Evolutionary conservation across 2,797 vertebrate genomes (phyloP).

Genomic region (Hipposideros larvatus): DNA sequence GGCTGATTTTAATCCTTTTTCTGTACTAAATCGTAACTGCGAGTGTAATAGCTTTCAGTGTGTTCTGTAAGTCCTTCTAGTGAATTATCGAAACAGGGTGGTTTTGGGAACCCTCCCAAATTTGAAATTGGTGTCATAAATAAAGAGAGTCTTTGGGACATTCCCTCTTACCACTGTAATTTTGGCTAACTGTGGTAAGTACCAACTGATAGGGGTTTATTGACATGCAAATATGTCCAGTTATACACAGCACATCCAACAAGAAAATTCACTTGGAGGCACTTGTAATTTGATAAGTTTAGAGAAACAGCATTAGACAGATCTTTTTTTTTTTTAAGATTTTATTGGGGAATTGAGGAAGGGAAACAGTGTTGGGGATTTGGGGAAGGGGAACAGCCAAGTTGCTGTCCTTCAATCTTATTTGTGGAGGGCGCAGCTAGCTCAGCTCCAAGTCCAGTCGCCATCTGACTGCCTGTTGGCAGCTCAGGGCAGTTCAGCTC

Average conservation of each 20-base stretch:
- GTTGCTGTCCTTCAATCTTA: too few relatives aligned
- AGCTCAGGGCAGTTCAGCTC: too few relatives aligned
- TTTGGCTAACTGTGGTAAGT: not conserved
- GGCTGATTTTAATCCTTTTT: not conserved
- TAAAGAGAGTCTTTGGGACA: not conserved
- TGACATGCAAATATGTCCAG: not conserved
- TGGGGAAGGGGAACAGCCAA: too few relatives aligned
- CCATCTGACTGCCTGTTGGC: too few relatives aligned
- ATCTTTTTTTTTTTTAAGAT: not conserved
- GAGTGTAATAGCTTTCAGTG: not conserved
- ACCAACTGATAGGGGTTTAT: not conserved
- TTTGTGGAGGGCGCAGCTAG: too few relatives aligned
- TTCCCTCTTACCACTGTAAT: not conserved
- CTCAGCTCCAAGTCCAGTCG: too few relatives aligned
- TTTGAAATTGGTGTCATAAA: not conserved
- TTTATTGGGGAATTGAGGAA: too few relatives aligned
- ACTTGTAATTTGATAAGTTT: not conserved
- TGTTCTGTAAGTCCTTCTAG: not conserved
- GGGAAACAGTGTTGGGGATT: too few relatives aligned
- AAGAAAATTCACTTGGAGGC: not conserved
- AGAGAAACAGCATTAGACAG: not conserved
- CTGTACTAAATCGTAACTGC: not conserved
- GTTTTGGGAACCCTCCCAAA: not conserved
- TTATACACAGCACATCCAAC: not conserved
- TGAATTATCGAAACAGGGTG: not conserved